phyloP scores from a whole-genome alignment of 2,797 vertebrate species.

The Pseudochirops cupreus region DNA sequence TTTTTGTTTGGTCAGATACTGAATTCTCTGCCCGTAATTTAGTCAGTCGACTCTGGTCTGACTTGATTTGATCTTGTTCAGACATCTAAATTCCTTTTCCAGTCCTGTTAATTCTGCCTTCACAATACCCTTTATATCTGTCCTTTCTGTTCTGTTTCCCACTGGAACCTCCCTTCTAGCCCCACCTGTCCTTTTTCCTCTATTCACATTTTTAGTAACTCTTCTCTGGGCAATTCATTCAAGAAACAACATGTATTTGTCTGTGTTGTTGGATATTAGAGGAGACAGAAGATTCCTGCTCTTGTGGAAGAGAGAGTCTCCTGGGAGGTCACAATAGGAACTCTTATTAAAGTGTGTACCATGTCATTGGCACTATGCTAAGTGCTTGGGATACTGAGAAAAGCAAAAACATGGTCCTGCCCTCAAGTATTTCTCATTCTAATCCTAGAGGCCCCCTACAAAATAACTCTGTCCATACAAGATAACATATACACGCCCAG shows the following conservation, averaged over 20 bases:
- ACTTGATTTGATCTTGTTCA: background rate
- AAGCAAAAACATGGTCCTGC: background rate
- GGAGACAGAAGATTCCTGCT: background rate
- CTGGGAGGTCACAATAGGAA: background rate
- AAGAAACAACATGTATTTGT: background rate
- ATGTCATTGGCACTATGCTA: background rate
- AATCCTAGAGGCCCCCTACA: background rate
- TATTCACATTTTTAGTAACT: background rate
- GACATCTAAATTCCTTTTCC: background rate
- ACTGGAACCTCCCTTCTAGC: background rate
- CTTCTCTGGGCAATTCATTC: background rate
- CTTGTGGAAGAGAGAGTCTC: background rate
- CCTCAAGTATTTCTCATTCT: background rate
- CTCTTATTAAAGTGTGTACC: background rate
- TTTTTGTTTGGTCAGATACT: constrained; percentile 4
- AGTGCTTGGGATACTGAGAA: background rate
- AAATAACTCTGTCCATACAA: background rate
- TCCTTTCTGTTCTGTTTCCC: background rate
- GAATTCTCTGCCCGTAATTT: background rate
- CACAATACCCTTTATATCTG: background rate
- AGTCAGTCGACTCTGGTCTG: too few species aligned
- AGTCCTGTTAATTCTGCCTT: background rate
- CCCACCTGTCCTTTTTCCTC: background rate
- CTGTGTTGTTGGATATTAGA: background rate
- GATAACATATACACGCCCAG: too few species aligned